These are phyloP conservation scores for Typhlichthys subterraneus DNA, from an alignment of 2,797 vertebrate genomes.

Conservation along the genomic window DNA sequence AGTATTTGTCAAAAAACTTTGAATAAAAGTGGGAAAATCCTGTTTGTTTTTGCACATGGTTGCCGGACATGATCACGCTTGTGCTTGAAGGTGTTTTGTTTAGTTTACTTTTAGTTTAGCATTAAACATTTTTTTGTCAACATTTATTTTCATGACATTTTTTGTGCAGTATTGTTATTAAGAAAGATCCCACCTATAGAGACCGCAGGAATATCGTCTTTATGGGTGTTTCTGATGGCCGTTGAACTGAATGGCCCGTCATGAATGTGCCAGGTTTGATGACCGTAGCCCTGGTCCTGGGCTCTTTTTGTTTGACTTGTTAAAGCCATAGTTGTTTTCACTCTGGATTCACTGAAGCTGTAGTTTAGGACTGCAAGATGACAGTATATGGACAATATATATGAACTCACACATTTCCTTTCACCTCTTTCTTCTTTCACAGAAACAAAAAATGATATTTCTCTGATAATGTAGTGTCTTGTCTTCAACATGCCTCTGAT, in stretches of 20 bases:
- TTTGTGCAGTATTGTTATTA: constrained; percentile 12
- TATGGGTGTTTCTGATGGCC: constrained; percentile 1
- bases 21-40: constrained; percentile 29
- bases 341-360: constrained; percentile 8
- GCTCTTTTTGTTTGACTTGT: not conserved
- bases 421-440: too few relatives aligned
- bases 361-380: not conserved
- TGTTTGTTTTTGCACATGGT: constrained; percentile 41
- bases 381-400: not conserved
- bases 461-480: too few relatives aligned
- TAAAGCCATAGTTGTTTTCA: constrained; percentile 3
- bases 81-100: constrained; percentile 37
- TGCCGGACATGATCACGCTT: constrained; percentile 40
- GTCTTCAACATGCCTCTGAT: too few relatives aligned
- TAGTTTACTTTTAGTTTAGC: constrained; percentile 40
- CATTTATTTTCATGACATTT: constrained; percentile 11
- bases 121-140: constrained; percentile 19
- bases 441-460: too few relatives aligned
- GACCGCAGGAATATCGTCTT: not conserved
- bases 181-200: constrained; percentile 6
- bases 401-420: not conserved
- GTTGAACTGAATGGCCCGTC: not conserved
- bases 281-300: not conserved
- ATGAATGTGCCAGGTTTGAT: constrained; percentile 4
- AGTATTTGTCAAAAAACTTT: constrained; percentile 43